phyloP scores from a whole-genome alignment of 2,888 invertebrate species.

The Cephus runcator region DNA sequence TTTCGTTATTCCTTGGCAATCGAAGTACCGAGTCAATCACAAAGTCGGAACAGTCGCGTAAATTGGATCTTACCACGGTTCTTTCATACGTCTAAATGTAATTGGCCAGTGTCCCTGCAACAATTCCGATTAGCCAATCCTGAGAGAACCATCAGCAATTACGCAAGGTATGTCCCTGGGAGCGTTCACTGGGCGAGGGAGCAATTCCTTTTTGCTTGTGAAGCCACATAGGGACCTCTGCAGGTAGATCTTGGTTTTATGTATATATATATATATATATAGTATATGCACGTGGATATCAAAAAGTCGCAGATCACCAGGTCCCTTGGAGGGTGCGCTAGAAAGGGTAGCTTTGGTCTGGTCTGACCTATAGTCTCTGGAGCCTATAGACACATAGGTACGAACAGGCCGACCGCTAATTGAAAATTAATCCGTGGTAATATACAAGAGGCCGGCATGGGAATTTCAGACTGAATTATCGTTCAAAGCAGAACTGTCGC shows the following conservation, averaged over 20 bases:
- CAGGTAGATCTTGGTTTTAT: not conserved
- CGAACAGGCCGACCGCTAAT: not conserved
- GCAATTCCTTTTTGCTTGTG: not conserved
- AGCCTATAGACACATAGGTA: not conserved
- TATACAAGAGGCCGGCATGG: not conserved
- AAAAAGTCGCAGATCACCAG: not conserved
- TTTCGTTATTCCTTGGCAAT: too few relatives aligned
- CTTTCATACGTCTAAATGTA: not conserved
- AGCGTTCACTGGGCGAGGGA: not conserved
- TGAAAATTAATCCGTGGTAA: not conserved
- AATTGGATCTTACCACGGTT: not conserved
- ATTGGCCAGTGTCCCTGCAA: not conserved
- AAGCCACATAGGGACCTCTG: not conserved
- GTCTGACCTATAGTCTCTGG: not conserved
- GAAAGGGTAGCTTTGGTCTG: not conserved
- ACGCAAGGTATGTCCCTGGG: not conserved
- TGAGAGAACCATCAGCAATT: not conserved
- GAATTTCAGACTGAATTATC: not conserved
- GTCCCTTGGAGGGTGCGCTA: not conserved
- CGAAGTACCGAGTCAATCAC: too few relatives aligned
- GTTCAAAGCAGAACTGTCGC: not conserved
- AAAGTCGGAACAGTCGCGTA: too few relatives aligned
- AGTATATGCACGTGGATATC: not conserved
- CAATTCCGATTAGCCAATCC: not conserved
- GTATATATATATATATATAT: not conserved